Base-by-base conservation (phyloP, 1,140 invertebrate species). In the Whitmania pigra region DNA sequence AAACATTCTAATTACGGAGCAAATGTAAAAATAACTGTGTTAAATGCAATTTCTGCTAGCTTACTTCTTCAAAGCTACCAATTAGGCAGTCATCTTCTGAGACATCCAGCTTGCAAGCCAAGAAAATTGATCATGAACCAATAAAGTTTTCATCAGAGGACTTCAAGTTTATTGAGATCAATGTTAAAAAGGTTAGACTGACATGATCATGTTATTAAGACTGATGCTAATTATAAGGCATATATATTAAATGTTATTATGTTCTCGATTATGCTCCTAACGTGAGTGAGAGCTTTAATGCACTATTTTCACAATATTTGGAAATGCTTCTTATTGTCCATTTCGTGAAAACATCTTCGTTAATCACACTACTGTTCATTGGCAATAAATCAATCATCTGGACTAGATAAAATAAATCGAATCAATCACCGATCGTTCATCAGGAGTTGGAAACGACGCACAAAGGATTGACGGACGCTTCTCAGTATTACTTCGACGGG, bases 401-500 rank as follows among this genome's bases (percentile, higher is more conserved):
- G 87, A 89, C n/a, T n/a, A n/a, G n/a, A n/a, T n/a, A n/a, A n/a
- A n/a, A n/a, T n/a, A n/a, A n/a, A n/a, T n/a, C n/a, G n/a, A n/a
- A n/a, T n/a, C n/a, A n/a, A n/a, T n/a, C n/a, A n/a, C n/a, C n/a
- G n/a, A n/a, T n/a, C n/a, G n/a, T n/a, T 63, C 22, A 63, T 72
- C 85, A 93, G 90, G 87, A 89, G 82, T 84, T 93, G 77, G 89
- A 89, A 78, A 91, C 90, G 76, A 87, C 87, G 79, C 87, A 89
- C 79, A 84, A 88, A 70, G 89, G 93, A 80, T 83, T 95, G 77
- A 88, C 89, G 80, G 88, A 88, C 76, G 92, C 96, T 83, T 87
- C 92, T 67, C 89, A 89, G 76, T 97, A 97, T 83, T 96, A 97
- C 84, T 96, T 97, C 84, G 91, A 94, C 84, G 93, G 93, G 43